Percentiles rank a stretch among this genome's conserved stretches.
phyloP scores from a whole-genome alignment of 2,797 vertebrate genomes.

The Diglossa cyanea region DNA sequence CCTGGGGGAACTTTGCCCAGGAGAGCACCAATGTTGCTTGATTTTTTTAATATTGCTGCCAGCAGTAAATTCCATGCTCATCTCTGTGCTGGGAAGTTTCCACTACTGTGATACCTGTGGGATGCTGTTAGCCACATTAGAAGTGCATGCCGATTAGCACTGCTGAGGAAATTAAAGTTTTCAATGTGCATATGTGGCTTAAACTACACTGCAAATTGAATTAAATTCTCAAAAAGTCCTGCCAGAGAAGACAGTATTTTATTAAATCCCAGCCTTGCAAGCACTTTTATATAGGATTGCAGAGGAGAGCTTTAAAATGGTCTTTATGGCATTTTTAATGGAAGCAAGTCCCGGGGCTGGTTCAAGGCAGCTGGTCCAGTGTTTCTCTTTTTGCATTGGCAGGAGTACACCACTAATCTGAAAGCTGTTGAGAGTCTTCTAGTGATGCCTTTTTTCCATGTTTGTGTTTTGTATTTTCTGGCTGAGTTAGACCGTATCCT shows the following conservation, averaged over 20 bases:
- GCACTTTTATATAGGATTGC: not conserved
- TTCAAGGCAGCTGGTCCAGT: not conserved
- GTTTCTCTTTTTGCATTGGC: not conserved
- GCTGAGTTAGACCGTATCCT: conserved; percentile 31
- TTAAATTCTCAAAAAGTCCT: not conserved
- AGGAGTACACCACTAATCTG: not conserved
- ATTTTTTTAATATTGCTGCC: not conserved
- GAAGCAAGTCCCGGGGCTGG: not conserved
- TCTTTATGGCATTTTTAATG: not conserved
- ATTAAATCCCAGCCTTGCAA: not conserved
- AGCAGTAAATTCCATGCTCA: not conserved
- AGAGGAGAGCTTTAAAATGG: not conserved
- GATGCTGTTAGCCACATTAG: not conserved
- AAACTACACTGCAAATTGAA: conserved; percentile 6
- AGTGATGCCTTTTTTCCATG: conserved; percentile 41
- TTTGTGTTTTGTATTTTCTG: conserved; percentile 58
- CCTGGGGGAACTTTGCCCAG: not conserved
- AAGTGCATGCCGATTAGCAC: not conserved
- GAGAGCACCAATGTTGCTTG: not conserved
- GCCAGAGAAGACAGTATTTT: not conserved
- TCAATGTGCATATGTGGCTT: not conserved
- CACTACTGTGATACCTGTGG: not conserved
- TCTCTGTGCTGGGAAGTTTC: not conserved
- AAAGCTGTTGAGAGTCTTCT: conserved; percentile 35
- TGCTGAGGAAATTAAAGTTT: conserved; percentile 5